A percentile compares a stretch with the other conserved stretches of the same genome.
phyloP scores from a whole-genome alignment of 2,113 vertebrate genomes.

The Seriola quinqueradiata region DNA sequence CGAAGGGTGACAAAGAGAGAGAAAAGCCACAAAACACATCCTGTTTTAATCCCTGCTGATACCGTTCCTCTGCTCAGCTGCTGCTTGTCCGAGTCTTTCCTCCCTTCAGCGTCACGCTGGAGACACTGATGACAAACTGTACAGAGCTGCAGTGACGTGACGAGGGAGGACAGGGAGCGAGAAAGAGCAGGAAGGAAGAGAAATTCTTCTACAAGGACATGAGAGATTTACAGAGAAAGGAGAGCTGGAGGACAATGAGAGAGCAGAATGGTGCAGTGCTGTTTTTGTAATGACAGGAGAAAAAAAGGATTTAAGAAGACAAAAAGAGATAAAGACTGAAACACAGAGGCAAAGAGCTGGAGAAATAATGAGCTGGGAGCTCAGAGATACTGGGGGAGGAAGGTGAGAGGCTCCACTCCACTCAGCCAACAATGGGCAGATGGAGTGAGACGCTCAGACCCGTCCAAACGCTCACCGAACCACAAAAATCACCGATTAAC shows the following conservation, averaged over 20 bases:
- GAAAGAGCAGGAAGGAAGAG: conserved; percentile 13
- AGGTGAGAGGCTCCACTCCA: conserved; percentile 35
- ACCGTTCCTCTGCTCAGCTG: conserved; percentile 8
- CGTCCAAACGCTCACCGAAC: conserved; percentile 61
- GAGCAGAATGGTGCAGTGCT: conserved; percentile 1
- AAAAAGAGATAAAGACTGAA: conserved; percentile 31
- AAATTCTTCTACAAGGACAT: conserved; percentile 42
- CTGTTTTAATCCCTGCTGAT: conserved; percentile 58
- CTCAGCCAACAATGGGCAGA: conserved; percentile 58
- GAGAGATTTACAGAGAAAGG: conserved; percentile 34
- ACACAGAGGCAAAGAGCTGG: not conserved
- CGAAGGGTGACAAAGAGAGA: conserved; percentile 31
- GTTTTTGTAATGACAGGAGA: conserved; percentile 30
- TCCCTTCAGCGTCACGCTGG: conserved; percentile 4
- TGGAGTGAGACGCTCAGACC: conserved; percentile 51
- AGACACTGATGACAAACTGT: conserved; percentile 40
- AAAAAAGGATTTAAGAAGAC: conserved; percentile 17
- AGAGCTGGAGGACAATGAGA: conserved; percentile 44
- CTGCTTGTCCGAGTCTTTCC: not conserved
- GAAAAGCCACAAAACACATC: conserved; percentile 48
- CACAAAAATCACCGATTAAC: conserved; percentile 74
- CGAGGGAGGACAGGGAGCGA: not conserved
- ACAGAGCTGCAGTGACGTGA: conserved; percentile 30
- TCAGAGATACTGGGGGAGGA: conserved; percentile 9
- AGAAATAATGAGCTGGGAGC: conserved; percentile 6